These are phyloP conservation scores for Zaprionus vittiger DNA, from an alignment of 1,140 invertebrate genomes.

Conservation along the genomic window DNA sequence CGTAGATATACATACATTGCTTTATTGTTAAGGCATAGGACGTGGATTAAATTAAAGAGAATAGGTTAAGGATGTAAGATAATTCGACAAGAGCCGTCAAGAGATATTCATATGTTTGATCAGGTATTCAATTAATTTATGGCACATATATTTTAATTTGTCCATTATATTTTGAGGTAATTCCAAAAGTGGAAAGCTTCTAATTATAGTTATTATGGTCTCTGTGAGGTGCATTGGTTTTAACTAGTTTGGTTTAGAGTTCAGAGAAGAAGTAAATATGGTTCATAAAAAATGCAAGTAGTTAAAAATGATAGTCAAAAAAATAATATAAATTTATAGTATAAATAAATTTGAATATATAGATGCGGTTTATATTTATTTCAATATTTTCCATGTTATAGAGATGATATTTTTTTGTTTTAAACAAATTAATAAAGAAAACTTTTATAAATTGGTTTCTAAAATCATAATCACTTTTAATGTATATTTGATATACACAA, in stretches of 20 bases:
- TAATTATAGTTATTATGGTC: neutral
- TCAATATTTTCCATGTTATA: neutral
- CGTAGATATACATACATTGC: slow-evolving; percentile 12
- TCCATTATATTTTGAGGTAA: slow-evolving; percentile 14
- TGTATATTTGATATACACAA: slow-evolving; percentile 83
- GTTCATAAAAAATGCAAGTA: neutral
- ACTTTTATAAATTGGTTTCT: slow-evolving; percentile 23
- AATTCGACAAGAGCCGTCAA: neutral
- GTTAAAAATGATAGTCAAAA: neutral
- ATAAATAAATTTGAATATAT: neutral
- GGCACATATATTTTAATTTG: slow-evolving; percentile 34
- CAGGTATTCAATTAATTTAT: slow-evolving; percentile 60
- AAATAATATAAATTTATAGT: neutral
- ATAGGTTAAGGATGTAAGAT: neutral
- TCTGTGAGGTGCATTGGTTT: slow-evolving; percentile 9
- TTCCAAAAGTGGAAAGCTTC: neutral
- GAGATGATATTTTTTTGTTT: neutral
- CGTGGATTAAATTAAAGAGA: neutral
- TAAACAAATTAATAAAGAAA: slow-evolving; percentile 19
- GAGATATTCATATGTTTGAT: slow-evolving; percentile 28
- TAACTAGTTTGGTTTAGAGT: slow-evolving; percentile 25
- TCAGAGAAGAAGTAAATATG: neutral
- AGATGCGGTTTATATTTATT: too few relatives aligned
- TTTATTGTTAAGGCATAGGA: slow-evolving; percentile 13
- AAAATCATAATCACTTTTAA: slow-evolving; percentile 74